A percentile compares a stretch with the other conserved stretches of the same genome.
phyloP scores from a whole-genome alignment of 2,113 vertebrate species.

The Steatornis caripensis region DNA sequence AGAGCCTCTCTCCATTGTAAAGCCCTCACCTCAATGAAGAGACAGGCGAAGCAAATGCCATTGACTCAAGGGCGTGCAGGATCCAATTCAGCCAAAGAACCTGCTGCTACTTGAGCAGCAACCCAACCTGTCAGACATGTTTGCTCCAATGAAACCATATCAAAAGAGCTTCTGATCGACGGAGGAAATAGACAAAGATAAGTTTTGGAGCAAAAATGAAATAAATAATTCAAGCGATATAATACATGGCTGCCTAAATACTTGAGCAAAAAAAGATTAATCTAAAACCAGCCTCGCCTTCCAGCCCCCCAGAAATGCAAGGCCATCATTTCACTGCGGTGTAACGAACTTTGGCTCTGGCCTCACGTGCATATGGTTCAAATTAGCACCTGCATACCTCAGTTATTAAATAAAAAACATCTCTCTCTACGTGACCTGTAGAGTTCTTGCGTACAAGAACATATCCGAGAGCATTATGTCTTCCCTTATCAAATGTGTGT shows the following conservation, averaged over 20 bases:
- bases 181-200: not conserved
- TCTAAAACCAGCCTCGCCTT: not conserved
- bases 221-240: not conserved
- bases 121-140: not conserved
- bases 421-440: constrained; percentile 48
- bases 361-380: constrained; percentile 59
- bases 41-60: not conserved
- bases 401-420: constrained; percentile 71
- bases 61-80: rapidly evolving
- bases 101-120: not conserved
- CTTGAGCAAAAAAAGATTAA: constrained; percentile 13
- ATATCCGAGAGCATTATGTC: constrained; percentile 48
- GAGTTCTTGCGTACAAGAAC: constrained; percentile 58
- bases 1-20: rapidly evolving
- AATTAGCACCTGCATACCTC: constrained; percentile 78
- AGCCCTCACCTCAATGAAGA: rapidly evolving
- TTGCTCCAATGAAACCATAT: not conserved
- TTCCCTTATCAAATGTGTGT: constrained; percentile 71
- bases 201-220: not conserved
- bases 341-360: constrained; percentile 17
- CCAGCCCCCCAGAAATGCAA: not conserved
- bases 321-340: not conserved
- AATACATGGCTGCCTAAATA: not conserved
- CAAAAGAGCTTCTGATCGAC: not conserved
- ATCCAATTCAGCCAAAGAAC: not conserved